Conservation (phyloP, 2,888 invertebrate species). For the Meiosimyza decipiens region DNA sequence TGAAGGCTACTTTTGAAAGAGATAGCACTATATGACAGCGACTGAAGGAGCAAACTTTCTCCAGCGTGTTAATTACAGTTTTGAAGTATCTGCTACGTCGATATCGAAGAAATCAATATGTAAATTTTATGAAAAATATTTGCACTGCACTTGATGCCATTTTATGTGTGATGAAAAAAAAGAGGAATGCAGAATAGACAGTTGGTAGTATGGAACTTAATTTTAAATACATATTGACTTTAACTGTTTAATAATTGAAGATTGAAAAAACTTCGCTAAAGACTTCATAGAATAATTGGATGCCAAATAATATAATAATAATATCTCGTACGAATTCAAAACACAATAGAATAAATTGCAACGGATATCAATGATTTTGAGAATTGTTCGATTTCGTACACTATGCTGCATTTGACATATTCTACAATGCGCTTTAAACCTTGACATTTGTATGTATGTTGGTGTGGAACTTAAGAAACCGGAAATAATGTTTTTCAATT, state of each 20-base stretch:
- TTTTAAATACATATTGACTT: too few species aligned
- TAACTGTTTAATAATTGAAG: too few species aligned
- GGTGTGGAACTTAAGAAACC: background rate
- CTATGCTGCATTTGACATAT: too few species aligned
- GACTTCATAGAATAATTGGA: too few species aligned
- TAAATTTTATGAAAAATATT: conserved; percentile 31
- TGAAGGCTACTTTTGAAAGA: conserved; percentile 15
- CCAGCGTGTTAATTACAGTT: conserved; percentile 29
- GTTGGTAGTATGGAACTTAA: too few species aligned
- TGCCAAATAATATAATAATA: too few species aligned
- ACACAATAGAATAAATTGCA: background rate
- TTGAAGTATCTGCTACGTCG: conserved; percentile 3
- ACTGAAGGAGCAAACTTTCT: conserved; percentile 5
- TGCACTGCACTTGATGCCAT: conserved; percentile 24
- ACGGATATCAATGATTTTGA: background rate
- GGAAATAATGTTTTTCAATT: background rate
- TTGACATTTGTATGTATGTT: background rate
- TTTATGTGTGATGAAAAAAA: background rate
- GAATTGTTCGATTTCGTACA: too few species aligned
- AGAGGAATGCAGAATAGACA: background rate
- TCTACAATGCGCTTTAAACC: background rate
- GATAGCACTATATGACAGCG: background rate
- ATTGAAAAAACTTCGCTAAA: too few species aligned
- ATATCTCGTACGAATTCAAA: too few species aligned
- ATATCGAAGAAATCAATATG: conserved; percentile 26